Percentiles rank a stretch among this genome's conserved stretches.
Conservation (phyloP, 2,888 invertebrate species). For the Hyles lineata region DNA sequence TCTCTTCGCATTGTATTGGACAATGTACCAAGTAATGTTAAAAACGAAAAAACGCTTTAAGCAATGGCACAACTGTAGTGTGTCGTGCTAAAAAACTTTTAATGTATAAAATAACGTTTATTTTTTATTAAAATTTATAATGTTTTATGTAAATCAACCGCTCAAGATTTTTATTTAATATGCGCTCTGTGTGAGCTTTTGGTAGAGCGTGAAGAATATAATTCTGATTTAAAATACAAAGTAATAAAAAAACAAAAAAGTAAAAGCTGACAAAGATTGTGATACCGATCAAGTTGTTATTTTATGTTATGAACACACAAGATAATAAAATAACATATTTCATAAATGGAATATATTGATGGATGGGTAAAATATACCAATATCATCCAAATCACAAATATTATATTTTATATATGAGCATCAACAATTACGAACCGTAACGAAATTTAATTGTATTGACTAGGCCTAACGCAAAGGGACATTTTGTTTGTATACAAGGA, state of each 20-base stretch:
- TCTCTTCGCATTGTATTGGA: not conserved
- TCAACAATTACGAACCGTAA: not conserved
- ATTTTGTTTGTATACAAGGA: not conserved
- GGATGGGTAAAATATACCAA: not conserved
- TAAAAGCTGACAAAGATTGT: not conserved
- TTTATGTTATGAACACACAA: not conserved
- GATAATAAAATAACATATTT: not conserved
- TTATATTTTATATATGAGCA: not conserved
- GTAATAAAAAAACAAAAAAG: not conserved
- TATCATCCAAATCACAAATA: not conserved
- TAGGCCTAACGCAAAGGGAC: slow-evolving; percentile 12
- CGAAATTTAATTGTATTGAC: not conserved
- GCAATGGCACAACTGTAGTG: not conserved
- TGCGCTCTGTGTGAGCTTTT: not conserved
- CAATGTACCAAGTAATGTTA: not conserved
- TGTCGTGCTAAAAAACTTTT: not conserved
- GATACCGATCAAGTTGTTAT: not conserved
- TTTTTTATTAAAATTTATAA: slow-evolving; percentile 5
- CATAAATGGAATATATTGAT: not conserved
- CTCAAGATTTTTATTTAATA: slow-evolving; percentile 11
- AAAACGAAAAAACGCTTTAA: slow-evolving; percentile 3
- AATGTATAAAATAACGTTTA: slow-evolving; percentile 3
- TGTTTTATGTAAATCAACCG: slow-evolving; percentile 1
- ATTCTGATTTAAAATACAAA: not conserved
- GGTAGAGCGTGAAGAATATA: not conserved